phyloP scores from a whole-genome alignment of 2,797 vertebrate species.

The Lophotriccus pileatus region DNA sequence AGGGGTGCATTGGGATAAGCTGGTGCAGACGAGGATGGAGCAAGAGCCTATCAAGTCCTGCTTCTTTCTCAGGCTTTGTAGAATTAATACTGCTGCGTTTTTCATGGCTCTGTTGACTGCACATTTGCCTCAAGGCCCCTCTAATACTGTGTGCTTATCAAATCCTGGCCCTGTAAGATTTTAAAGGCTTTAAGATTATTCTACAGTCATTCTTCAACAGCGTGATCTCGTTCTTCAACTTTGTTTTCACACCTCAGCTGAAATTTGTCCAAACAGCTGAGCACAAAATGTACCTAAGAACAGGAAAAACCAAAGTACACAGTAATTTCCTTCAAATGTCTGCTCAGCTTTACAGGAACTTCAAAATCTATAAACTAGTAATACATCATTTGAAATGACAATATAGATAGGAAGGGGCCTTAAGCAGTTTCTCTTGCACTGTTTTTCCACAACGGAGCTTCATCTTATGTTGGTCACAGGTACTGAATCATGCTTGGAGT shows the following conservation, averaged over 20 bases:
- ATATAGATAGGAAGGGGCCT: neutral
- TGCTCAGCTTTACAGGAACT: neutral
- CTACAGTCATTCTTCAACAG: neutral
- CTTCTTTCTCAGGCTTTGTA: neutral
- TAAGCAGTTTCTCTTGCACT: neutral
- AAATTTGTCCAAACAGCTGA: constrained; percentile 11
- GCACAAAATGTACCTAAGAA: neutral
- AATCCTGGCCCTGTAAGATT: neutral
- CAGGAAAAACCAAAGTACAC: neutral
- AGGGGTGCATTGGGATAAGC: neutral
- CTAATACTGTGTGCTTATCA: neutral
- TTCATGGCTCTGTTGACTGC: neutral
- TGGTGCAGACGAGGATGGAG: neutral
- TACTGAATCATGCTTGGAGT: neutral
- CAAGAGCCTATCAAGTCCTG: neutral
- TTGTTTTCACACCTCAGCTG: constrained; percentile 9
- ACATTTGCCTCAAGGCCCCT: neutral
- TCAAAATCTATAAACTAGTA: neutral
- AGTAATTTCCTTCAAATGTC: neutral
- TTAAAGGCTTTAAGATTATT: neutral
- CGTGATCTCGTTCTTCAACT: neutral
- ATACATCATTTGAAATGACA: neutral
- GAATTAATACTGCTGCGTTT: neutral
- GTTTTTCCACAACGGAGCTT: neutral
- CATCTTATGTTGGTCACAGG: neutral